Evolutionary conservation across 2,797 vertebrate genomes (phyloP), one percentile per base, ranked within the genome.

Genomic region (Hypotaenidia philippensis): DNA sequence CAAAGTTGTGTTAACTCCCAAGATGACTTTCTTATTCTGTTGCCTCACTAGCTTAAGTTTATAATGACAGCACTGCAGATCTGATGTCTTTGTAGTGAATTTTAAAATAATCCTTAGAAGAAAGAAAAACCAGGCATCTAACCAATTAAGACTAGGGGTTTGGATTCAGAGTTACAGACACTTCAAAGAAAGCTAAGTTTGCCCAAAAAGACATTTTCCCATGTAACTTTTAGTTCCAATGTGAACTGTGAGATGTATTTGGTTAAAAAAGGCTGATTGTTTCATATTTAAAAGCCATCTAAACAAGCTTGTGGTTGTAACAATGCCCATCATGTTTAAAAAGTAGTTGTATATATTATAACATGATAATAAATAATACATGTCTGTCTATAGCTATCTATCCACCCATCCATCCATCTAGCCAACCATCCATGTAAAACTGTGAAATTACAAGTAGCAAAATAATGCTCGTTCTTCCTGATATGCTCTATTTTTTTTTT

Each of bases 1-100:
- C 2, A 1, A 92, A 97, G 87, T 88, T 97, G 70, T 96, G 86
- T 94, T 97, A 97, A 89, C 87, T 97, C 95, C 93, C 90, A 96
- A 96, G 97, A 96, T 93, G 94, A 75, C 96, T 94, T 95, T 90
- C 64, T 74, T 79, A 63, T 53, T 97, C 89, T 94, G 94, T 92
- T 96, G 89, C 83, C 70, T 97, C 87, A 90, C 90, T 95, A 92
- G 92, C 93, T 97, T 95, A 84, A 82, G 59, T 88, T 95, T 89
- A 38, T 86, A 93, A 78, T 89, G 88, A 88, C 91, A 93, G 95
- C 87, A 79, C 88, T 96, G 89, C 64, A 89, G 83, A 78, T 65
- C 78, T 89, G 40, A 82, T 96, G 84, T 90, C 76, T 97, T 95
- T 89, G 78, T 89, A 80, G 82, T 94, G 88, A 96, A 89, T 96